Conservation (phyloP, 1,140 invertebrate genomes). For the Pemphigus obesinymphae region DNA sequence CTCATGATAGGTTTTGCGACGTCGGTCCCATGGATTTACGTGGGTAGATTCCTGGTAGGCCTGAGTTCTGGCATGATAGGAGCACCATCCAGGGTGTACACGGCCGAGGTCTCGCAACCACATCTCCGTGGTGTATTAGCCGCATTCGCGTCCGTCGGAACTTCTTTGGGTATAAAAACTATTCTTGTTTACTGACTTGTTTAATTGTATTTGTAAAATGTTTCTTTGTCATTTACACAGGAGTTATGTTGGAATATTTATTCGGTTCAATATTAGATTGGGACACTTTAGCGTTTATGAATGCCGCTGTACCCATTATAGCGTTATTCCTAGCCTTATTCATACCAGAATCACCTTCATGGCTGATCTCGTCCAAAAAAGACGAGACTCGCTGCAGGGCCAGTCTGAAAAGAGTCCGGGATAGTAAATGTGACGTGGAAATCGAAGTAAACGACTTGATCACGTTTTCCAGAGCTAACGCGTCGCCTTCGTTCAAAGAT, state of each 20-base stretch:
- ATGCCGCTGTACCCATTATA: constrained; percentile 56
- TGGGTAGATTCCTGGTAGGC: constrained; percentile 59
- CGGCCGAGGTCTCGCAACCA: constrained; percentile 64
- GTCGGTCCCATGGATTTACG: constrained; percentile 60
- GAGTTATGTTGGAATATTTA: constrained; percentile 56
- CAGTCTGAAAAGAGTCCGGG: constrained; percentile 58
- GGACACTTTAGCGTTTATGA: constrained; percentile 59
- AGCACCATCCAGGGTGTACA: constrained; percentile 64
- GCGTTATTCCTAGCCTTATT: constrained; percentile 59
- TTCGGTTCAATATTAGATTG: constrained; percentile 59
- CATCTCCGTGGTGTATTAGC: constrained; percentile 64
- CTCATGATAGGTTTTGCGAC: constrained; percentile 58
- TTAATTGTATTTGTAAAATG: no score
- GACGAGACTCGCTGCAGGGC: constrained; percentile 58
- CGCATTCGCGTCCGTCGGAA: constrained; percentile 59
- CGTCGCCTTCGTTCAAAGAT: constrained; percentile 54
- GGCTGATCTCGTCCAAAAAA: constrained; percentile 60
- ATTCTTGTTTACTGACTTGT: no score
- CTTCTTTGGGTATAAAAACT: constrained; percentile 46
- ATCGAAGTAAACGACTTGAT: constrained; percentile 61
- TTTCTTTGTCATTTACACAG: constrained; percentile 45
- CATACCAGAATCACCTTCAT: constrained; percentile 68
- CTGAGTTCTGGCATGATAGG: constrained; percentile 67
- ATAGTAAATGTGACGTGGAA: constrained; percentile 60
- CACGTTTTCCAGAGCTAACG: constrained; percentile 60